These are phyloP conservation scores for rabbit (Oryctolagus cuniculus) DNA, from an alignment of 2,113 vertebrate genomes.

Conservation along the genomic window DNA sequence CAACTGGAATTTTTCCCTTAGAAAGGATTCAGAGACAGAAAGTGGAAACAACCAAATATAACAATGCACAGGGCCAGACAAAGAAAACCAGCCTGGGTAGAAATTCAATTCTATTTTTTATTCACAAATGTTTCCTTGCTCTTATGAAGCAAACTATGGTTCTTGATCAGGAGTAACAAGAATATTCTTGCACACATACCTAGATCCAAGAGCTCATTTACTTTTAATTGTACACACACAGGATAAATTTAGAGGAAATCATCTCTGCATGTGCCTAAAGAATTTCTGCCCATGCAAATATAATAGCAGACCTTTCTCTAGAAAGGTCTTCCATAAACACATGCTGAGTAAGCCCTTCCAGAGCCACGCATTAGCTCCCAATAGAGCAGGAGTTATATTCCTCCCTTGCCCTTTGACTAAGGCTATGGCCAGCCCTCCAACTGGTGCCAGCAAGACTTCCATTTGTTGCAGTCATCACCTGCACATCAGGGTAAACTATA, in stretches of 20 bases:
- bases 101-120: conserved; percentile 26
- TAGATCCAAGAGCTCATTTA: conserved; percentile 53
- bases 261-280: conserved; percentile 7
- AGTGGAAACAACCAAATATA: conserved; percentile 26
- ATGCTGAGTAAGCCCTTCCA: neutral
- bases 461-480: neutral
- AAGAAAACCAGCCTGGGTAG: neutral
- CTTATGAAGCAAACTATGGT: conserved; percentile 31
- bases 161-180: conserved; percentile 6
- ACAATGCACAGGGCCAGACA: conserved; percentile 49
- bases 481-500: neutral
- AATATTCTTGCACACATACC: conserved; percentile 53
- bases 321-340: conserved; percentile 24
- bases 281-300: conserved; percentile 40
- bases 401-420: neutral
- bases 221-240: conserved; percentile 64
- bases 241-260: conserved; percentile 57
- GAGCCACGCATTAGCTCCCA: neutral
- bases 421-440: neutral
- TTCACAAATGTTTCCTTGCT: conserved; percentile 63
- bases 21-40: conserved; percentile 40
- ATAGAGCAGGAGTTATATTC: neutral
- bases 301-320: conserved; percentile 37
- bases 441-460: neutral
- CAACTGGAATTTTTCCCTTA: conserved; percentile 58